Evolutionary conservation across 2,797 vertebrate species (phyloP).

Genomic region (Acomys russatus): DNA sequence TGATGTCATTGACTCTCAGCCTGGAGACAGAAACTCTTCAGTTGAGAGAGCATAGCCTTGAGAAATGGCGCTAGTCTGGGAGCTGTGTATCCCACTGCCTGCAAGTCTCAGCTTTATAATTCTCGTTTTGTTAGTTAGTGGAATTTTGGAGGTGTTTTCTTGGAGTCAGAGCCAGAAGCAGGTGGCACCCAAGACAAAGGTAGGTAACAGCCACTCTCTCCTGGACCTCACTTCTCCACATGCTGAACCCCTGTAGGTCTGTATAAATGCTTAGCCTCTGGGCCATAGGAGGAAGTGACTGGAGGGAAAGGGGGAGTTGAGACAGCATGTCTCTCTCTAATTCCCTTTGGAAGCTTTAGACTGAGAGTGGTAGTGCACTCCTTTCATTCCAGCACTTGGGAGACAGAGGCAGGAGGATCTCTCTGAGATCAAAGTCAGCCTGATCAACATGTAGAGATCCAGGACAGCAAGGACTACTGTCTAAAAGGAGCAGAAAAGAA

Average conservation of each 20-base stretch:
- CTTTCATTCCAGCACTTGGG: background rate
- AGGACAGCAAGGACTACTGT: background rate
- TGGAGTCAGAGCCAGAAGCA: background rate
- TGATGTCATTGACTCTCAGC: slow-evolving; percentile 72
- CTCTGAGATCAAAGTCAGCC: background rate
- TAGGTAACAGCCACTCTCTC: slow-evolving; percentile 11
- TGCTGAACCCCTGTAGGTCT: background rate
- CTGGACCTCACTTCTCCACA: slow-evolving; percentile 30
- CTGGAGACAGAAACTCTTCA: slow-evolving; percentile 44
- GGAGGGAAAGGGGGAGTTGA: background rate
- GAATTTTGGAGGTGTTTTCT: slow-evolving; percentile 45
- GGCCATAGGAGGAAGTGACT: background rate
- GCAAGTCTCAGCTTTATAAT: slow-evolving; percentile 60
- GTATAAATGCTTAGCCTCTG: background rate
- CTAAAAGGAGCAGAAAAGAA: background rate
- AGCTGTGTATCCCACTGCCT: background rate
- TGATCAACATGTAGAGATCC: background rate
- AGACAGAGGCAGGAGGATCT: background rate
- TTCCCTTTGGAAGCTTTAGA: slow-evolving; percentile 5
- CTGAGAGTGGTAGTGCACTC: too few species aligned
- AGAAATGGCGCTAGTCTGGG: slow-evolving; percentile 70
- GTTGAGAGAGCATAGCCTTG: slow-evolving; percentile 56
- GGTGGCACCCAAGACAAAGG: slow-evolving; percentile 64
- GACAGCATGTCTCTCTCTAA: background rate
- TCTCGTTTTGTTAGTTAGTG: slow-evolving; percentile 53